A percentile compares a stretch with the other conserved stretches of the same genome.
phyloP scores from a whole-genome alignment of 2,888 invertebrate genomes.

The Drosophila greeni region DNA sequence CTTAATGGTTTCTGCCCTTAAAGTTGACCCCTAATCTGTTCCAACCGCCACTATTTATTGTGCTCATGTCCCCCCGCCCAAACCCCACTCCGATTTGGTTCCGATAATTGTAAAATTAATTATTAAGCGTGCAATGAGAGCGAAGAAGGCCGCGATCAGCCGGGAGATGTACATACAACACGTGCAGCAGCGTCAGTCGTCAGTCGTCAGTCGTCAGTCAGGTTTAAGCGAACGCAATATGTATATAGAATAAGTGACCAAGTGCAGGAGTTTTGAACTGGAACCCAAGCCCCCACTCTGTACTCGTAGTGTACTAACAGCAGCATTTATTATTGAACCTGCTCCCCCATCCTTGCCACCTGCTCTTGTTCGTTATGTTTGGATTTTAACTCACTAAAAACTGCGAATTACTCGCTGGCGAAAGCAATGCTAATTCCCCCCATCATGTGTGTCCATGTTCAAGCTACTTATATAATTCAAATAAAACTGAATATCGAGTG shows the following conservation, averaged over 20 bases:
- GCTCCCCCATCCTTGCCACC: background rate
- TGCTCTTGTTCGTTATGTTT: slow-evolving; percentile 16
- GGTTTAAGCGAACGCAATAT: slow-evolving; percentile 24
- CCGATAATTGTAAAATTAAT: slow-evolving; percentile 60
- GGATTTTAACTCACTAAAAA: slow-evolving; percentile 32
- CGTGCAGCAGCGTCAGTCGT: slow-evolving; percentile 1
- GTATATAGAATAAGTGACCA: slow-evolving; percentile 28
- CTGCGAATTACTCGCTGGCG: slow-evolving; percentile 4
- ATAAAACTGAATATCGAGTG: slow-evolving; percentile 25
- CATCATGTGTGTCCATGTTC: slow-evolving; percentile 37
- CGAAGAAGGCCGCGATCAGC: slow-evolving; percentile 19
- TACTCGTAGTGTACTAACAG: slow-evolving; percentile 29
- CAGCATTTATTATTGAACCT: slow-evolving; percentile 23
- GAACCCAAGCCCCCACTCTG: background rate
- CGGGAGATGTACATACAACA: slow-evolving; percentile 26
- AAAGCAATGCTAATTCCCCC: slow-evolving; percentile 6
- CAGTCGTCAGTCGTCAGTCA: slow-evolving; percentile 10
- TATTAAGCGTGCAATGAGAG: slow-evolving; percentile 65
- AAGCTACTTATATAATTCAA: slow-evolving; percentile 25
- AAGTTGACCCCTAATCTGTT: slow-evolving; percentile 34
- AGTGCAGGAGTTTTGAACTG: slow-evolving; percentile 4
- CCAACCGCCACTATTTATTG: slow-evolving; percentile 39
- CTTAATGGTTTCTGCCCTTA: slow-evolving; percentile 45
- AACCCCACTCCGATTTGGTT: slow-evolving; percentile 18
- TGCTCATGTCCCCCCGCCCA: slow-evolving; percentile 17